Evolutionary conservation across 1,140 invertebrate genomes (phyloP).

Genomic region (Penaeus chinensis): DNA sequence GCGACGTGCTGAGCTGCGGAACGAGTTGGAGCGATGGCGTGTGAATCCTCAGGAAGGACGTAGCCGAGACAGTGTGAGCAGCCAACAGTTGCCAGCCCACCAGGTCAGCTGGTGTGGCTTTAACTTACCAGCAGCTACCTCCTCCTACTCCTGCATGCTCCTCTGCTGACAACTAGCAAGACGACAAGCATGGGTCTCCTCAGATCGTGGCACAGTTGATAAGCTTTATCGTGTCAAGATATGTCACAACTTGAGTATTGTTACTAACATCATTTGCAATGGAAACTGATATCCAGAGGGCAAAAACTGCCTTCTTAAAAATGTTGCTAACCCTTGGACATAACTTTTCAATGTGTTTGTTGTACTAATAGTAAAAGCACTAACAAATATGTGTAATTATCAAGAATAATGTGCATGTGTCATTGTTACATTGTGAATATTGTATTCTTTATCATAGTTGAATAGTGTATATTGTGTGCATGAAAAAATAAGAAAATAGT

Average conservation of each 20-base stretch:
- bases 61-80: conserved; percentile 31
- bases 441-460: conserved; percentile 6
- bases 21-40: conserved; percentile 69
- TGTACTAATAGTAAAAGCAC: conserved; percentile 31
- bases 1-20: conserved; percentile 67
- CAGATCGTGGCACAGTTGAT: conserved; percentile 33
- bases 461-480: no score
- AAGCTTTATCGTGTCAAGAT: conserved; percentile 21
- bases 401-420: no score
- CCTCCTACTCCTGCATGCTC: conserved; percentile 18
- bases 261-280: conserved; percentile 24
- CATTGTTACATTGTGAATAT: conserved; percentile 19
- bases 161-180: conserved; percentile 20
- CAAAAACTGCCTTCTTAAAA: neutral
- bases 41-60: conserved; percentile 66
- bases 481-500: no score
- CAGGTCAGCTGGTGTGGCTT: conserved; percentile 47
- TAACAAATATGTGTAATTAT: conserved; percentile 5
- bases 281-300: conserved; percentile 18
- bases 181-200: conserved; percentile 28
- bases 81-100: conserved; percentile 43
- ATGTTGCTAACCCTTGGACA: conserved; percentile 16
- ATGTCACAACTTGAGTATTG: conserved; percentile 28
- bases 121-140: conserved; percentile 22
- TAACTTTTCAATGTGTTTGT: conserved; percentile 29